Evolutionary conservation across 2,888 invertebrate genomes (phyloP).

Genomic region (Nephrocerus scutellatus): DNA sequence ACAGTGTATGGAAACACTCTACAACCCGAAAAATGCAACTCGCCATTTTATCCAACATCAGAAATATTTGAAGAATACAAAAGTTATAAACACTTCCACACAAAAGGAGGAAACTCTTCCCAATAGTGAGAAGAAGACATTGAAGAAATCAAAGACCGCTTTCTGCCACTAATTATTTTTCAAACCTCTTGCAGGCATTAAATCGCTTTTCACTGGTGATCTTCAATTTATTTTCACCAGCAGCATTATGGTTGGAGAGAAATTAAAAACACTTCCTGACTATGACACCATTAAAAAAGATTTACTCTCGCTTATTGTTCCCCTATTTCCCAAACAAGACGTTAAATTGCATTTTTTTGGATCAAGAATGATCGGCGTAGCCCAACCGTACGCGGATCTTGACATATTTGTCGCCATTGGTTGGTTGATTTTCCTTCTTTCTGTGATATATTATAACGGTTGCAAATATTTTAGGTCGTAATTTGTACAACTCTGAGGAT

Average conservation of each 20-base stretch:
- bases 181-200: constrained; percentile 29
- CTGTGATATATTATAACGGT: not conserved
- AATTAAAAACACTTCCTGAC: constrained; percentile 33
- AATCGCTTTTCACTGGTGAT: constrained; percentile 25
- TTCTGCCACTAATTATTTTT: constrained; percentile 12
- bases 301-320: constrained; percentile 24
- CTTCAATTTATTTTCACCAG: constrained; percentile 26
- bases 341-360: constrained; percentile 55
- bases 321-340: constrained; percentile 26
- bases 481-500: constrained; percentile 41
- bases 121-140: constrained; percentile 17
- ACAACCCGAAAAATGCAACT: too few relatives aligned
- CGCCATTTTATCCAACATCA: too few relatives aligned
- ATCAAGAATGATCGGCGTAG: constrained; percentile 53
- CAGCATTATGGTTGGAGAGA: constrained; percentile 28
- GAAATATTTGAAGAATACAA: too few relatives aligned
- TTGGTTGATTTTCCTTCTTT: too few relatives aligned
- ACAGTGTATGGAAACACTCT: too few relatives aligned
- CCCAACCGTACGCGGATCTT: constrained; percentile 50
- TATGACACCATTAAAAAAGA: constrained; percentile 33
- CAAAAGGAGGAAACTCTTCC: not conserved
- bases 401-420: constrained; percentile 53
- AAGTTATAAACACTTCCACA: too few relatives aligned
- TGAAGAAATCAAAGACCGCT: too few relatives aligned
- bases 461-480: not conserved